These are phyloP conservation scores for Lemur catta DNA, from an alignment of 2,797 vertebrate genomes.

Conservation along the genomic window DNA sequence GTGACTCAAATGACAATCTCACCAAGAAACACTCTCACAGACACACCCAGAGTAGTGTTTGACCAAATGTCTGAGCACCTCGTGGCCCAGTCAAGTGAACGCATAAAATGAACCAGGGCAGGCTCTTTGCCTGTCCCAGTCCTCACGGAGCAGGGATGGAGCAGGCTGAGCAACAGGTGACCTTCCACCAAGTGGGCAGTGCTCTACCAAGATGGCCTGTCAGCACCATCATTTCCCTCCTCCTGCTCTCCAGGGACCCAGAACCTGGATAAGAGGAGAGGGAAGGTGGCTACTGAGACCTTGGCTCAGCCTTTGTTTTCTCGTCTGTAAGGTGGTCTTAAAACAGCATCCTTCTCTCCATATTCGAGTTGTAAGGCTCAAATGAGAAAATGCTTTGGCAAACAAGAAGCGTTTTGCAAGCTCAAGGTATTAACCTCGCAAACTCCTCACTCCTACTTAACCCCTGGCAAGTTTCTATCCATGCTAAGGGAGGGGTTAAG, in stretches of 20 bases:
- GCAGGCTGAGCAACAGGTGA: not conserved
- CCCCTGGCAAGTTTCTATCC: not conserved
- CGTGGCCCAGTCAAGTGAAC: not conserved
- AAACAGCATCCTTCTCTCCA: not conserved
- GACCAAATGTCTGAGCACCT: not conserved
- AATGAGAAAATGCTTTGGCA: not conserved
- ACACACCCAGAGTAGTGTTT: not conserved
- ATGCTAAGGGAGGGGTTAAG: not conserved
- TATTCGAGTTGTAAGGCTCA: not conserved
- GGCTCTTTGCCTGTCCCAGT: not conserved
- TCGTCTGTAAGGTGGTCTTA: not conserved
- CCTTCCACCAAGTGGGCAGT: not conserved
- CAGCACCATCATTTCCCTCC: not conserved
- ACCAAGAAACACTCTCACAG: not conserved
- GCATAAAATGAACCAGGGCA: fast-evolving
- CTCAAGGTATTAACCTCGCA: not conserved
- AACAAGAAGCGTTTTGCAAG: not conserved
- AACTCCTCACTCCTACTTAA: not conserved
- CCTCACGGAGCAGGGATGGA: not conserved
- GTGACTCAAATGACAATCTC: not conserved
- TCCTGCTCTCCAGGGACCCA: not conserved
- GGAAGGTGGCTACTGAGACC: not conserved
- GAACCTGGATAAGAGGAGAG: not conserved
- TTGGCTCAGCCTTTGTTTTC: not conserved
- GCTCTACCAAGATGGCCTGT: not conserved